Evolutionary conservation across 2,888 invertebrate genomes (phyloP).

Genomic region (Xestia sexstrigata): DNA sequence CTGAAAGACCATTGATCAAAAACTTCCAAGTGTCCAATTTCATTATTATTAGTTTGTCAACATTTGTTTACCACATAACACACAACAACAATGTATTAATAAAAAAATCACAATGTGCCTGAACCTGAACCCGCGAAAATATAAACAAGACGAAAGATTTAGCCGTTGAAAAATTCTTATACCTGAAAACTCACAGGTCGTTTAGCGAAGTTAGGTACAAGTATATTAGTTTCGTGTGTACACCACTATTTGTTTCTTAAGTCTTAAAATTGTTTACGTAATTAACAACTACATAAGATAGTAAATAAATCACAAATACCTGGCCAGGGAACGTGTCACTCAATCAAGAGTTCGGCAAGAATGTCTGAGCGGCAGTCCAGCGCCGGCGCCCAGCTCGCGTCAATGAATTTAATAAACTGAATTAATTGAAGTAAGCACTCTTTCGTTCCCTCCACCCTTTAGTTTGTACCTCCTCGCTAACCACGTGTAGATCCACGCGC

Average conservation of each 20-base stretch:
- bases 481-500: constrained; percentile 10
- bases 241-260: constrained; percentile 1
- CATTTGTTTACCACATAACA: neutral
- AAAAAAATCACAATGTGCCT: neutral
- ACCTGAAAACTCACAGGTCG: constrained; percentile 15
- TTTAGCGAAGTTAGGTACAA: neutral
- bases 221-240: neutral
- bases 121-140: constrained; percentile 4
- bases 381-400: constrained; percentile 31
- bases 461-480: neutral
- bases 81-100: neutral
- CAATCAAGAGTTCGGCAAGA: constrained; percentile 41
- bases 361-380: constrained; percentile 27
- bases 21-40: neutral
- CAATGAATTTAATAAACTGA: constrained; percentile 62
- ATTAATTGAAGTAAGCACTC: constrained; percentile 50
- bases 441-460: constrained; percentile 25
- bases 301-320: constrained; percentile 40
- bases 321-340: constrained; percentile 46
- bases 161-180: neutral
- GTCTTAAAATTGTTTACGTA: constrained; percentile 1
- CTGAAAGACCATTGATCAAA: neutral
- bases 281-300: neutral
- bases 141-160: neutral
- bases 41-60: neutral